phyloP scores from a whole-genome alignment of 23 tunicate genomes.

The Styela plicata region DNA sequence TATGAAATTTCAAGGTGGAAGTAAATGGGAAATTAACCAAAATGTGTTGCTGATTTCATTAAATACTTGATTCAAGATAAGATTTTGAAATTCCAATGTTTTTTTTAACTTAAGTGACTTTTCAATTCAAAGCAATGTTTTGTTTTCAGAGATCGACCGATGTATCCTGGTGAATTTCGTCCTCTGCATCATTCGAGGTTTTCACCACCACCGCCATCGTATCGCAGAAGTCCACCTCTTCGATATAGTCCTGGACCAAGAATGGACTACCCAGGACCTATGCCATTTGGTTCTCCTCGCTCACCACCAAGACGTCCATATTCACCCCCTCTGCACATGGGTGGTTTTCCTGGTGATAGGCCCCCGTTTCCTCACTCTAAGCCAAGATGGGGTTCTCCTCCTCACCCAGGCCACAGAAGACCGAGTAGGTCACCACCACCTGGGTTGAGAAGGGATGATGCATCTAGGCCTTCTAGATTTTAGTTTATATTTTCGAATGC shows the following conservation, averaged over 20 bases:
- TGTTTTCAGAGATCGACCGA: conserved; percentile 23
- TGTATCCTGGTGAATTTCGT: conserved; percentile 5
- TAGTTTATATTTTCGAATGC: not conserved
- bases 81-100: no score
- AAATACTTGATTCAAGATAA: no score
- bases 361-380: conserved; percentile 8
- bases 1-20: no score
- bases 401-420: conserved; percentile 9
- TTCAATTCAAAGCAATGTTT: no score
- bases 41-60: no score
- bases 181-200: conserved; percentile 11
- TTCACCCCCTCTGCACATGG: conserved; percentile 22
- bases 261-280: conserved; percentile 18
- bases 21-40: no score
- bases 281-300: conserved; percentile 11
- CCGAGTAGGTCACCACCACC: conserved; percentile 33
- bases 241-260: conserved; percentile 32
- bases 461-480: conserved; percentile 19
- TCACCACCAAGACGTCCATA: conserved; percentile 29
- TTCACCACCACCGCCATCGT: conserved; percentile 26
- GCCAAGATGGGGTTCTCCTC: conserved; percentile 28
- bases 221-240: conserved; percentile 21
- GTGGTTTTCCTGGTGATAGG: conserved; percentile 6
- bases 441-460: conserved; percentile 22
- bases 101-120: no score